These are phyloP conservation scores for Sebastes steindachneri DNA, from an alignment of 2,797 vertebrate genomes.

Conservation along the genomic window DNA sequence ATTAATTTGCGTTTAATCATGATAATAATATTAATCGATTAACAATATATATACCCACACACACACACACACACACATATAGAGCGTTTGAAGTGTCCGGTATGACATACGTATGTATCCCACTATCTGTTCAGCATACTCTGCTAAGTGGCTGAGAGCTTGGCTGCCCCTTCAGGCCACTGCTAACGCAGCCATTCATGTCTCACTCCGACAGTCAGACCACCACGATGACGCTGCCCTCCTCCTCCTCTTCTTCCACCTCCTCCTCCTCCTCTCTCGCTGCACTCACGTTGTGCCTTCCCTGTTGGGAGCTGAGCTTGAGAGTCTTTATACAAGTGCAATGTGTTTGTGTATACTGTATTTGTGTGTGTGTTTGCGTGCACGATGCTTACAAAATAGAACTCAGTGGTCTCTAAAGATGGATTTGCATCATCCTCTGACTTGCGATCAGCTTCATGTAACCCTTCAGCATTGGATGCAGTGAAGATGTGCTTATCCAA, in stretches of 20 bases:
- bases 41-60: neutral
- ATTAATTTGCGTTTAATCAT: no score
- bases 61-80: neutral
- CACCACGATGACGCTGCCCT: conserved; percentile 74
- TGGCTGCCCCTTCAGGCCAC: conserved; percentile 71
- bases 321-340: conserved; percentile 28
- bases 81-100: neutral
- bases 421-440: neutral
- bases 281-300: conserved; percentile 52
- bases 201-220: conserved; percentile 74
- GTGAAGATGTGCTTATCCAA: conserved; percentile 26
- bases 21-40: no score
- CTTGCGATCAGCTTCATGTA: conserved; percentile 7
- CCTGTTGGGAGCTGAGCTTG: conserved; percentile 29
- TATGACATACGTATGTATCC: conserved; percentile 44
- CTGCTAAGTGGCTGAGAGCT: conserved; percentile 71
- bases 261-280: conserved; percentile 20
- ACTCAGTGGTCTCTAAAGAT: neutral
- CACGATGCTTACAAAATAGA: neutral
- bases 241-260: conserved; percentile 44
- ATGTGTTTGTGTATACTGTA: conserved; percentile 15
- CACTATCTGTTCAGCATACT: conserved; percentile 57
- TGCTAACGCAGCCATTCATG: conserved; percentile 74
- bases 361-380: neutral
- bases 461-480: neutral